phyloP scores from a whole-genome alignment of 2,888 invertebrate species.

The Sinodicranocentrus sp. region DNA sequence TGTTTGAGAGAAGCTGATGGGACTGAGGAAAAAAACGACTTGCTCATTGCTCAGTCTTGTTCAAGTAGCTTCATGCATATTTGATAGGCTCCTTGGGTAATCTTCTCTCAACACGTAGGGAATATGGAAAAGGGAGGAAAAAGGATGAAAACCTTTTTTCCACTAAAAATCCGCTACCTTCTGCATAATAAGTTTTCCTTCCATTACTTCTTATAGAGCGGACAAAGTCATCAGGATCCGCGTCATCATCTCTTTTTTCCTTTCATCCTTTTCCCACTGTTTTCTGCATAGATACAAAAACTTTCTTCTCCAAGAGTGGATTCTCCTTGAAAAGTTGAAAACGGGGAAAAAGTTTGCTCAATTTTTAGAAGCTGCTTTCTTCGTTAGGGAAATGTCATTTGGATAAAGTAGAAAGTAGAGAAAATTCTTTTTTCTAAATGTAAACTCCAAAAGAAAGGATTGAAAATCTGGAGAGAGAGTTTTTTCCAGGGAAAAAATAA shows the following conservation, averaged over 20 bases:
- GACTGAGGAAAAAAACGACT: constrained; percentile 55
- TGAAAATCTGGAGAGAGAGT: too few relatives aligned
- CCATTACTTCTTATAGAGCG: constrained; percentile 3
- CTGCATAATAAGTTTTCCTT: background rate
- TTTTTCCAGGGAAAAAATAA: too few relatives aligned
- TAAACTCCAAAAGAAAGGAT: too few relatives aligned
- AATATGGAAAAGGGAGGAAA: constrained; percentile 5
- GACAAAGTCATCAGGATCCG: constrained; percentile 53
- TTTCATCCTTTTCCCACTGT: constrained; percentile 15
- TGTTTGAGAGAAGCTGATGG: constrained; percentile 3
- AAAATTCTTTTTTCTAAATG: too few relatives aligned
- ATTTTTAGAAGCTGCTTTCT: background rate
- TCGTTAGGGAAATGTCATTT: background rate
- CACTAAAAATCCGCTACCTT: background rate
- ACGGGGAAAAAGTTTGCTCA: too few relatives aligned
- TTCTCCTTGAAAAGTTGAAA: too few relatives aligned
- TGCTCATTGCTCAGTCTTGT: constrained; percentile 69
- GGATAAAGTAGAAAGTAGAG: too few relatives aligned
- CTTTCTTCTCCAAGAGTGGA: too few relatives aligned
- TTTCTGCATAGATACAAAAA: too few relatives aligned
- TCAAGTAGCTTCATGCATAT: constrained; percentile 76
- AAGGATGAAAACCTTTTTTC: background rate
- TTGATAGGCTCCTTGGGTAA: constrained; percentile 76
- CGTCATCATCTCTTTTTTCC: constrained; percentile 9
- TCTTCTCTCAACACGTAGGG: constrained; percentile 67